A percentile compares a stretch with the other conserved stretches of the same genome.
Evolutionary conservation across 1,140 invertebrate genomes (phyloP).

Genomic region (Paracyclopina nana): DNA sequence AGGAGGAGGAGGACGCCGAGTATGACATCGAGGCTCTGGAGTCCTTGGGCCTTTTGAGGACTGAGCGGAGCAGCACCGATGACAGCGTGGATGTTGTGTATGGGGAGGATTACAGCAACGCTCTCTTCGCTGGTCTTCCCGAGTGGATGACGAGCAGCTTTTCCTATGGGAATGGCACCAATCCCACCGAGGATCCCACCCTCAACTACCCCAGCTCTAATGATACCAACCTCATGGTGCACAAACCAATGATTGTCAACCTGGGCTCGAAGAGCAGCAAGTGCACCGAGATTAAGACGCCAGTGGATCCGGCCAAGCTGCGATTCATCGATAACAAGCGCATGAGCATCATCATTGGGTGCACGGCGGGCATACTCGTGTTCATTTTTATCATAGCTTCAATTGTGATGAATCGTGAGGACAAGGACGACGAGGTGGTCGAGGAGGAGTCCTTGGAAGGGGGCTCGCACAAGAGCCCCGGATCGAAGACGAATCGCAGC

Average conservation of each 20-base stretch:
- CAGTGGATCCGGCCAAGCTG: constrained; percentile 14
- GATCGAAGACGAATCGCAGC: too few relatives aligned
- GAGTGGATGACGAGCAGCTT: not conserved
- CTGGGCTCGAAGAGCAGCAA: constrained; percentile 10
- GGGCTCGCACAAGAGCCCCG: too few relatives aligned
- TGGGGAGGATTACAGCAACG: not conserved
- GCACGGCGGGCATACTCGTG: constrained; percentile 4
- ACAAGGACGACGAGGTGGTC: constrained; percentile 7
- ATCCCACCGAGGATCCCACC: not conserved
- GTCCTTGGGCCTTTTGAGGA: not conserved
- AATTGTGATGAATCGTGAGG: constrained; percentile 3
- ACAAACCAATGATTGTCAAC: not conserved
- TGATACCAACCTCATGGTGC: constrained; percentile 8
- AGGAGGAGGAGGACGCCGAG: not conserved
- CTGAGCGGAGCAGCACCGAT: not conserved
- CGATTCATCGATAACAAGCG: constrained; percentile 15
- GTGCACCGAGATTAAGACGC: constrained; percentile 11
- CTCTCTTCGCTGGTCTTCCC: not conserved
- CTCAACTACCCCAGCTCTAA: constrained; percentile 6
- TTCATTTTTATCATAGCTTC: constrained; percentile 11
- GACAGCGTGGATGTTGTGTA: not conserved
- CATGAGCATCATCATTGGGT: constrained; percentile 13
- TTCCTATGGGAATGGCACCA: too few relatives aligned
- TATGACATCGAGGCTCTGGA: not conserved
- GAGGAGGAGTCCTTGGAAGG: too few relatives aligned